These are phyloP conservation scores for Propithecus coquereli DNA, from an alignment of 2,113 vertebrate species.

Conservation along the genomic window DNA sequence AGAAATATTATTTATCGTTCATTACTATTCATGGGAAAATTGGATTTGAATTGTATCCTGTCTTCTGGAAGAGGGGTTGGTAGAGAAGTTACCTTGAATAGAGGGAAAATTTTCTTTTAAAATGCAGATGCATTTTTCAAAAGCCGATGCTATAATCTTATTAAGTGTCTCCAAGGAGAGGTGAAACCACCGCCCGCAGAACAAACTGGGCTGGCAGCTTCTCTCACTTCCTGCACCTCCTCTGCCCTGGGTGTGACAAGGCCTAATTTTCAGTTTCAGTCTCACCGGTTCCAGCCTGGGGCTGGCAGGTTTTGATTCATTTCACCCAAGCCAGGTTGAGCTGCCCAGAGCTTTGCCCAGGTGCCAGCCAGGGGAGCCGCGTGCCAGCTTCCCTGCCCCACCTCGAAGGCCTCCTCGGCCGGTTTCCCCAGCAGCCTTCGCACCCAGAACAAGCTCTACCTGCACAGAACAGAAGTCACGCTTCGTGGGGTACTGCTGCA, in stretches of 20 bases:
- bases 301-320: neutral
- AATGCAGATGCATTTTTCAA: neutral
- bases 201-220: neutral
- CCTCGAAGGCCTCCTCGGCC: neutral
- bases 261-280: neutral
- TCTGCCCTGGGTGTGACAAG: neutral
- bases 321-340: neutral
- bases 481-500: neutral
- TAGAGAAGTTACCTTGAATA: neutral
- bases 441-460: neutral
- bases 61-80: neutral
- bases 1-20: neutral
- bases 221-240: neutral
- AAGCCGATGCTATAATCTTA: neutral
- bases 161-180: neutral
- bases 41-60: neutral
- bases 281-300: neutral
- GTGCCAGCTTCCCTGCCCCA: neutral
- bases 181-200: fast-evolving
- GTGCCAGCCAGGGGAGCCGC: neutral
- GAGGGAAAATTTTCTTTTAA: neutral
- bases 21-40: neutral
- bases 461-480: neutral
- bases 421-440: too few species aligned
- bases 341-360: neutral